These are phyloP conservation scores for Dryobotodes eremita DNA, from an alignment of 2,888 invertebrate species.

Conservation along the genomic window DNA sequence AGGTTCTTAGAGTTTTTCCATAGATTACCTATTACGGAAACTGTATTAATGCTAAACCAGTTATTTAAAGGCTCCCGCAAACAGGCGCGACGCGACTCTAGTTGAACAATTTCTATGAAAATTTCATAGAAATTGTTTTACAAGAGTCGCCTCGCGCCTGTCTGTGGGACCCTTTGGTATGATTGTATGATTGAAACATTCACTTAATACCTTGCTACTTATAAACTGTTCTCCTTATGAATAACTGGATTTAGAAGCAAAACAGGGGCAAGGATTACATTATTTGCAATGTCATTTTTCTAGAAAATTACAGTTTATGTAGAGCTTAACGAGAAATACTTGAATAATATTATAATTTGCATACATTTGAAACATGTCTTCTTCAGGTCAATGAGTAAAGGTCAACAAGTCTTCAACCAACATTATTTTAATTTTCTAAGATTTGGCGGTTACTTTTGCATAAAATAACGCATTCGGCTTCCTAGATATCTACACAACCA, in stretches of 20 bases:
- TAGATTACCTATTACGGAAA: background rate
- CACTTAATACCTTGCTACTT: background rate
- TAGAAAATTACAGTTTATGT: background rate
- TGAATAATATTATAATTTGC: slow-evolving; percentile 35
- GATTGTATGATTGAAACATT: background rate
- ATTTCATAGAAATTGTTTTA: no score
- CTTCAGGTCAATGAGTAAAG: slow-evolving; percentile 37
- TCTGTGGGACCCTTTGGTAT: background rate
- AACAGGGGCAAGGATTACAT: slow-evolving; percentile 33
- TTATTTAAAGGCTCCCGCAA: background rate
- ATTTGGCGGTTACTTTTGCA: slow-evolving; percentile 3
- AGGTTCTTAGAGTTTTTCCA: background rate
- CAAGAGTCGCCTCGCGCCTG: no score
- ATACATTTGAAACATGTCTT: slow-evolving; percentile 30
- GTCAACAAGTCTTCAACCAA: background rate
- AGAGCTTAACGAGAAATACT: background rate
- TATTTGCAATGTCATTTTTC: background rate
- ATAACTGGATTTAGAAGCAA: slow-evolving; percentile 10
- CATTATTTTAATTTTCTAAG: background rate
- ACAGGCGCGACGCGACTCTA: no score
- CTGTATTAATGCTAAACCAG: background rate
- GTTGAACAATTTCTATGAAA: no score
- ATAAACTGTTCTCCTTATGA: background rate
- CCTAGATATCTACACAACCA: background rate
- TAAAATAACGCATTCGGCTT: background rate